Percentiles rank a stretch among this genome's conserved stretches.
Evolutionary conservation across 2,888 invertebrate species (phyloP).

Genomic region (Sepiola atlantica): DNA sequence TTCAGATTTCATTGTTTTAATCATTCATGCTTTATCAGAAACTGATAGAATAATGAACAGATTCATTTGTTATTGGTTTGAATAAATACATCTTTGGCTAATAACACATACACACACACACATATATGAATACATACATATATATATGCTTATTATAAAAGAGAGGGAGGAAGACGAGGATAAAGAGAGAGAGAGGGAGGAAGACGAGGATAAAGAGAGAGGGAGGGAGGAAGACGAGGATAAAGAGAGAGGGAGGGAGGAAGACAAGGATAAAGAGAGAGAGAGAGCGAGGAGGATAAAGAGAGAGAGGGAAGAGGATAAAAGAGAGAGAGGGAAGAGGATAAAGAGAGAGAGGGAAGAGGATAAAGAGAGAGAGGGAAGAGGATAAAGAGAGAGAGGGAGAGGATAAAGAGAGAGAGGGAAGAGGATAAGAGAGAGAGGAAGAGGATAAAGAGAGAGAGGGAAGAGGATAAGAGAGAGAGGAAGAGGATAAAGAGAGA

Average conservation of each 20-base stretch:
- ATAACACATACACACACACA: not conserved
- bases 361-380: not conserved
- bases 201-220: not conserved
- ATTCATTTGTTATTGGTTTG: too few species aligned
- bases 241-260: not conserved
- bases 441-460: not conserved
- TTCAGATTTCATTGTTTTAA: too few species aligned
- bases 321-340: not conserved
- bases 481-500: not conserved
- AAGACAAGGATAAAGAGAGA: not conserved
- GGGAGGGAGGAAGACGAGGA: not conserved
- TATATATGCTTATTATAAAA: not conserved
- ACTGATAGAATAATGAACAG: too few species aligned
- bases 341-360: not conserved
- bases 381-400: not conserved
- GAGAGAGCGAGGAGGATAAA: not conserved
- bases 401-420: not conserved
- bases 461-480: too few species aligned
- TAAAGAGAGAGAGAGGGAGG: not conserved
- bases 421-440: not conserved
- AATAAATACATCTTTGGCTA: too few species aligned
- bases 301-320: not conserved
- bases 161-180: not conserved
- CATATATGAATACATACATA: not conserved
- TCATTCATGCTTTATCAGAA: too few species aligned